These are phyloP conservation scores for Syngnathus floridae DNA, from an alignment of 2,113 vertebrate genomes.

Conservation along the genomic window DNA sequence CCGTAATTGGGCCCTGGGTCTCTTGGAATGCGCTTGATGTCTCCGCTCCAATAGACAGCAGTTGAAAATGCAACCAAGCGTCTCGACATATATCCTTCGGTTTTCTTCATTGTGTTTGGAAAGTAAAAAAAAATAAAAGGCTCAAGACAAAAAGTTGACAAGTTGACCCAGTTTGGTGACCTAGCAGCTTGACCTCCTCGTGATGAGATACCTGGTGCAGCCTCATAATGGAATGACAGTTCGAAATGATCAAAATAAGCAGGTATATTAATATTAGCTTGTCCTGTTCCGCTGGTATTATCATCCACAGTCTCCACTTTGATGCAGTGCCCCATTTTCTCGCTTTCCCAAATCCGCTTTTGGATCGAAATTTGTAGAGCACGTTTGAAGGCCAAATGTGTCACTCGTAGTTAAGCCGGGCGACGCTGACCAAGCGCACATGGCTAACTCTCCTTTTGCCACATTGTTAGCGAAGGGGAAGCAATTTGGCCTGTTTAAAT, in stretches of 20 bases:
- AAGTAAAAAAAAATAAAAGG: not conserved
- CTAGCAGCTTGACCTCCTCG: not conserved
- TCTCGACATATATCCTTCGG: conserved; percentile 7
- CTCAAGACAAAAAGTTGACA: not conserved
- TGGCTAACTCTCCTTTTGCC: conserved; percentile 46
- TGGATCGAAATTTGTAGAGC: conserved; percentile 1
- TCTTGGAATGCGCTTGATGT: conserved; percentile 76
- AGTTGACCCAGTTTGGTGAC: conserved; percentile 1
- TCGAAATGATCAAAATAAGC: not conserved
- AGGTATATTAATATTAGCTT: too few species aligned
- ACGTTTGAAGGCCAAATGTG: conserved; percentile 52
- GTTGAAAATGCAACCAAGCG: conserved; percentile 42
- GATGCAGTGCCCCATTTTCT: not conserved
- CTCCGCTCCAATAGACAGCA: conserved; percentile 51
- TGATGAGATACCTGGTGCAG: not conserved
- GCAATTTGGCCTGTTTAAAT: conserved; percentile 62
- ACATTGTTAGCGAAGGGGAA: conserved; percentile 62
- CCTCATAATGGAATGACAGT: not conserved
- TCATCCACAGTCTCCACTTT: not conserved
- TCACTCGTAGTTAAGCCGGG: conserved; percentile 53
- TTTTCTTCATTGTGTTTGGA: conserved; percentile 1
- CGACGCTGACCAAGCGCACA: conserved; percentile 63
- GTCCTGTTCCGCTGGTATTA: not conserved
- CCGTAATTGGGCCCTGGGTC: conserved; percentile 67
- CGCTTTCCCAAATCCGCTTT: too few species aligned